Evolutionary conservation across 2,888 invertebrate species (phyloP).

Genomic region (Timema podura): DNA sequence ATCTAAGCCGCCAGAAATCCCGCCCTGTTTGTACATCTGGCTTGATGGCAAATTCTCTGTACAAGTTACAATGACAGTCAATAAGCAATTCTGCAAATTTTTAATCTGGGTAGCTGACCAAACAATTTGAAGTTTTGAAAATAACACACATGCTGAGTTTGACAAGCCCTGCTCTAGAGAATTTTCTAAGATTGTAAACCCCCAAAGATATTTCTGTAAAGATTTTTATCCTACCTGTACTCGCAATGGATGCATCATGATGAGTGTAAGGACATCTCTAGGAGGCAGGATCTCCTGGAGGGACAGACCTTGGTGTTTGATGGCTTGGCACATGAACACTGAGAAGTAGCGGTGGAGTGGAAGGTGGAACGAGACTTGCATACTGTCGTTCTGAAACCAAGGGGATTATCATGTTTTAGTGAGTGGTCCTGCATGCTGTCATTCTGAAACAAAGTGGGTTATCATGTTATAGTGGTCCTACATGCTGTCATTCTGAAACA

Average conservation of each 20-base stretch:
- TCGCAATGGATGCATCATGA: constrained; percentile 87
- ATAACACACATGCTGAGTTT: too few species aligned
- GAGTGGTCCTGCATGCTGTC: not conserved
- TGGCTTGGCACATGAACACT: constrained; percentile 80
- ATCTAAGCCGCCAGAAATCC: too few species aligned
- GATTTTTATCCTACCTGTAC: constrained; percentile 92
- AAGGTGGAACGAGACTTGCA: constrained; percentile 93
- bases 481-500: too few species aligned
- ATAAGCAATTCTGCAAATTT: too few species aligned
- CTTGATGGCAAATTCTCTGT: too few species aligned
- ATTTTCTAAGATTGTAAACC: too few species aligned
- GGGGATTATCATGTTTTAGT: constrained; percentile 20
- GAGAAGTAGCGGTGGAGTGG: constrained; percentile 94
- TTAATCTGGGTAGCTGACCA: too few species aligned
- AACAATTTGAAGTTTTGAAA: too few species aligned
- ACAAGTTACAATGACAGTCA: too few species aligned
- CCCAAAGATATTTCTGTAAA: too few species aligned
- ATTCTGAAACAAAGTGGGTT: not conserved
- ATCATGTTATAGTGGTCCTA: not conserved
- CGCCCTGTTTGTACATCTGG: too few species aligned
- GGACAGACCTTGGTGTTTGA: constrained; percentile 71
- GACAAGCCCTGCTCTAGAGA: too few species aligned
- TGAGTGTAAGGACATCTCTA: constrained; percentile 68
- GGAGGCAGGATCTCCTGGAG: constrained; percentile 77
- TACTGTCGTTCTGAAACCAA: constrained; percentile 63